These are phyloP conservation scores for Enchytraeus crypticus DNA, from an alignment of 2,888 invertebrate genomes.

Conservation along the genomic window DNA sequence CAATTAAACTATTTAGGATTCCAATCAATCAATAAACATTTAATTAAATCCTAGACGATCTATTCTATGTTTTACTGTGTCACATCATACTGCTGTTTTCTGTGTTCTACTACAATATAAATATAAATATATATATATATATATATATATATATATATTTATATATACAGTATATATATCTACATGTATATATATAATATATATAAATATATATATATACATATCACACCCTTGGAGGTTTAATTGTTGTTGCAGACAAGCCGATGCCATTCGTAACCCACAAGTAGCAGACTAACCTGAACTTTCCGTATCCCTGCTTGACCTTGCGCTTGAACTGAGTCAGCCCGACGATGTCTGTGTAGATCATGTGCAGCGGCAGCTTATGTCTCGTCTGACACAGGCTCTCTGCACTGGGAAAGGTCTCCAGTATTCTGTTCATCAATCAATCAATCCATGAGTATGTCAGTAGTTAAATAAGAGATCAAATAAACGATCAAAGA, in stretches of 20 bases:
- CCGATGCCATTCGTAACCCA: too few relatives aligned
- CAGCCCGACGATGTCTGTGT: constrained; percentile 51
- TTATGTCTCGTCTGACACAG: constrained; percentile 42
- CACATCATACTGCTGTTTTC: too few relatives aligned
- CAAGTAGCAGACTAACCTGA: constrained; percentile 38
- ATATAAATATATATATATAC: too few relatives aligned
- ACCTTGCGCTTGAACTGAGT: constrained; percentile 46
- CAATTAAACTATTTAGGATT: not conserved
- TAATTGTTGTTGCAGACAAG: too few relatives aligned
- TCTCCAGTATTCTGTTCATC: constrained; percentile 40
- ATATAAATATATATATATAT: not conserved
- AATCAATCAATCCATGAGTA: constrained; percentile 7
- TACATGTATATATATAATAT: too few relatives aligned
- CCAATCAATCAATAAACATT: not conserved
- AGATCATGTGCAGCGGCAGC: constrained; percentile 46
- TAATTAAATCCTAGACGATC: not conserved
- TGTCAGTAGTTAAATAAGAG: not conserved
- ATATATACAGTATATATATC: too few relatives aligned
- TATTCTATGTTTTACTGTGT: not conserved
- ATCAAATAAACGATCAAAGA: not conserved
- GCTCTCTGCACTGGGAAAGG: constrained; percentile 39
- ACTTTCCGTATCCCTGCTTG: constrained; percentile 42
- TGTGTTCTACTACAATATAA: too few relatives aligned
- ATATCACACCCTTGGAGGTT: too few relatives aligned
- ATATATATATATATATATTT: not conserved